phyloP scores from a whole-genome alignment of 2,113 vertebrate species.

The Oncorhynchus gorbuscha region DNA sequence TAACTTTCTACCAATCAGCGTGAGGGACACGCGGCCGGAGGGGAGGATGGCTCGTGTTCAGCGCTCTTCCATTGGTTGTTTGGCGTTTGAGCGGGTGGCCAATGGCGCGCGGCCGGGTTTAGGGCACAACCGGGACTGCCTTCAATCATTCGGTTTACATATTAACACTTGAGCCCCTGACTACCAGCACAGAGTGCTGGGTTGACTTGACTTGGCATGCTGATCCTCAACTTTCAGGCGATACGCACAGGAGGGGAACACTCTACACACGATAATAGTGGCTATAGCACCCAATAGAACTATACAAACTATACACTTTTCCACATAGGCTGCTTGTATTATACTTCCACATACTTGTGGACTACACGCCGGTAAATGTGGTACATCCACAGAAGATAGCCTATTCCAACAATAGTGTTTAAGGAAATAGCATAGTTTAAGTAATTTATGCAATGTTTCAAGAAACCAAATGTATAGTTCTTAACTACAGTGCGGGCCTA shows the following conservation, averaged over 20 bases:
- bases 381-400: no score
- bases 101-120: slow-evolving; percentile 83
- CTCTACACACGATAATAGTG: neutral
- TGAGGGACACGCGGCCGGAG: slow-evolving; percentile 86
- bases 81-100: slow-evolving; percentile 80
- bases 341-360: neutral
- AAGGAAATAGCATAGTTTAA: no score
- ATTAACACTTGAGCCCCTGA: slow-evolving; percentile 75
- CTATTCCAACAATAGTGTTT: no score
- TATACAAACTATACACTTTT: no score
- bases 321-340: neutral
- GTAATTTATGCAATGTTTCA: no score
- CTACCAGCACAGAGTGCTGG: slow-evolving; percentile 26
- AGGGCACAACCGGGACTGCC: slow-evolving; percentile 80
- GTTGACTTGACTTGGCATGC: slow-evolving; percentile 19
- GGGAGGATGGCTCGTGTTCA: slow-evolving; percentile 89
- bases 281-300: neutral
- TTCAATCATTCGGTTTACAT: slow-evolving; percentile 79
- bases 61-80: slow-evolving; percentile 90
- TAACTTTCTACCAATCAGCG: slow-evolving; percentile 95
- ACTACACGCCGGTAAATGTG: neutral
- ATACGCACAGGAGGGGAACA: neutral
- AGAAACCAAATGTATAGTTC: no score
- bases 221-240: slow-evolving; percentile 6
- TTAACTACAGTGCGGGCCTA: no score